phyloP scores from a whole-genome alignment of 2,888 invertebrate genomes.

The Caenorhabditis macrosperma region DNA sequence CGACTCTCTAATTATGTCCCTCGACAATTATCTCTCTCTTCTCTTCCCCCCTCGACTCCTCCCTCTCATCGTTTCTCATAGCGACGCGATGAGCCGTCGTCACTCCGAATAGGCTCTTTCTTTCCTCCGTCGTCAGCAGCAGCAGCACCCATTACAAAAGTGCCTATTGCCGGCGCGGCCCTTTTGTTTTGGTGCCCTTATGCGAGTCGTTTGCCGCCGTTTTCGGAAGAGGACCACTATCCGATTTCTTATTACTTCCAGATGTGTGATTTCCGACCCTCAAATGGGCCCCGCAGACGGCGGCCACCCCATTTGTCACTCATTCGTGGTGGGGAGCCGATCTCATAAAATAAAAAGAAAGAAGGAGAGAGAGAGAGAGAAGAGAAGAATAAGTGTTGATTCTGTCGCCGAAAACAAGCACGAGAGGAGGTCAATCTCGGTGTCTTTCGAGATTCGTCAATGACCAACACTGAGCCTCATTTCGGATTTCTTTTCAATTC shows the following conservation, averaged over 20 bases:
- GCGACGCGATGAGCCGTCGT: constrained; percentile 16
- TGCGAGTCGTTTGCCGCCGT: background rate
- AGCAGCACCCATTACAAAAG: constrained; percentile 7
- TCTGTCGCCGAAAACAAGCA: background rate
- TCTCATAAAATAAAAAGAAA: constrained; percentile 10
- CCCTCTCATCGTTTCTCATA: constrained; percentile 12
- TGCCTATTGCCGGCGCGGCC: background rate
- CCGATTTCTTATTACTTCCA: constrained; percentile 50
- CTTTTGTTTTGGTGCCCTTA: background rate
- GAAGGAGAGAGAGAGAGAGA: background rate
- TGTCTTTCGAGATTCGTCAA: background rate
- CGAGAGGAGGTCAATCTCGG: background rate
- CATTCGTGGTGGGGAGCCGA: constrained; percentile 13
- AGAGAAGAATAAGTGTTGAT: constrained; percentile 4
- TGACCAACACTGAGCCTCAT: background rate
- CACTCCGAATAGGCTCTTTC: constrained; percentile 1
- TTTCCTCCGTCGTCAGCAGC: no score
- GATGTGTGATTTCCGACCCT: constrained; percentile 45
- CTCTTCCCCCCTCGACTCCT: constrained; percentile 1
- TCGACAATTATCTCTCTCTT: no score
- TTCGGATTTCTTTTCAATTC: no score
- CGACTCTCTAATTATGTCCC: background rate
- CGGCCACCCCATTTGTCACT: constrained; percentile 40
- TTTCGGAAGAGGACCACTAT: constrained; percentile 11
- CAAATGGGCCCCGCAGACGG: constrained; percentile 1